Conservation (phyloP, 2,888 invertebrate genomes). For the Drosophila longiperda region DNA sequence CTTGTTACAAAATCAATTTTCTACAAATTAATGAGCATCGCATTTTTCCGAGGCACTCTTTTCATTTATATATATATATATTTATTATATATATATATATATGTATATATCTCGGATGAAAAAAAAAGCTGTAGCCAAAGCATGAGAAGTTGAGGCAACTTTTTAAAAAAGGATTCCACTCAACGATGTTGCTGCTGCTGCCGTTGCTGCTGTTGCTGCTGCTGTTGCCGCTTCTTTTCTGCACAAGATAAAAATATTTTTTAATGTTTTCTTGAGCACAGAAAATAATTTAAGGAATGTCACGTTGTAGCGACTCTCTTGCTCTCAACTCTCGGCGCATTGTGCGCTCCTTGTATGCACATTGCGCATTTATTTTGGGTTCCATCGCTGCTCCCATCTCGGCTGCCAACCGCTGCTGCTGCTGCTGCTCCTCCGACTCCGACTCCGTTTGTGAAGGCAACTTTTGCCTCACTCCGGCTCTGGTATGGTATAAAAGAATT, state of each 20-base stretch:
- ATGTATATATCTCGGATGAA: background rate
- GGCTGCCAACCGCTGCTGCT: slow-evolving; percentile 17
- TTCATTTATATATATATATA: slow-evolving; percentile 5
- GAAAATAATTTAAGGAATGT: slow-evolving; percentile 79
- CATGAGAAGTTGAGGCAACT: slow-evolving; percentile 44
- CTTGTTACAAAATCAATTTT: slow-evolving; percentile 68
- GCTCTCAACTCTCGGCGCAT: slow-evolving; percentile 31
- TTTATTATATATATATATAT: background rate
- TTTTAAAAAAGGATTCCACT: slow-evolving; percentile 68
- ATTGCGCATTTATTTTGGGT: slow-evolving; percentile 74
- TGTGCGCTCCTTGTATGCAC: slow-evolving; percentile 70
- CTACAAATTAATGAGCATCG: slow-evolving; percentile 70
- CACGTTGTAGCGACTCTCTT: slow-evolving; percentile 71
- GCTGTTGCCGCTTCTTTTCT: slow-evolving; percentile 34
- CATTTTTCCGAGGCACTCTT: slow-evolving; percentile 62
- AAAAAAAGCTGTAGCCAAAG: slow-evolving; percentile 10
- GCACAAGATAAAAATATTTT: slow-evolving; percentile 78
- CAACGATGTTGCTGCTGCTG: slow-evolving; percentile 50
- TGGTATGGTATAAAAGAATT: slow-evolving; percentile 74
- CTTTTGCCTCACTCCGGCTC: slow-evolving; percentile 16
- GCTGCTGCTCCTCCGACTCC: slow-evolving; percentile 9
- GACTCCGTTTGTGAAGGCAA: background rate
- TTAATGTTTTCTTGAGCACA: slow-evolving; percentile 81
- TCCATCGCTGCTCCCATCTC: slow-evolving; percentile 32
- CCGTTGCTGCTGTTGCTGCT: background rate